A percentile compares a stretch with the other conserved stretches of the same genome.
Evolutionary conservation across 2,888 invertebrate species (phyloP).

Genomic region (Sipha maydis): DNA sequence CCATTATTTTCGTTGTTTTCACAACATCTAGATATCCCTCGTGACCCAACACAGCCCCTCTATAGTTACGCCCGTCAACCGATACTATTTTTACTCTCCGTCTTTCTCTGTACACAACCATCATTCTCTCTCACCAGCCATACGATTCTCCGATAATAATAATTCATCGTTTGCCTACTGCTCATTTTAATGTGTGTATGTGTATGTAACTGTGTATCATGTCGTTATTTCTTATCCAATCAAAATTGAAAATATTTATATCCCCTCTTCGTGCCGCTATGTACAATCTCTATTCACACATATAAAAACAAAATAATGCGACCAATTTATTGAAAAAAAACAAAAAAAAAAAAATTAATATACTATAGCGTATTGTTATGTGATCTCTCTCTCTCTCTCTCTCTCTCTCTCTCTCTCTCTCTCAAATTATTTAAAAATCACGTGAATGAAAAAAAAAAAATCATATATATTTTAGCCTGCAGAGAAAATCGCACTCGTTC

Average conservation of each 20-base stretch:
- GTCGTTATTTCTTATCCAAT: conserved; percentile 30
- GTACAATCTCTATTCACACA: neutral
- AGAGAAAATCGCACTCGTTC: conserved; percentile 21
- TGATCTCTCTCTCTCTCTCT: conserved; percentile 13
- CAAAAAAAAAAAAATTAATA: neutral
- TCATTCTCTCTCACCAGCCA: neutral
- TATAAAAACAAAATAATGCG: neutral
- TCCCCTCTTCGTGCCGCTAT: neutral
- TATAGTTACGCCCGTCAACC: neutral
- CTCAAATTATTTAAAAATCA: no score
- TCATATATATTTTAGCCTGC: conserved; percentile 33
- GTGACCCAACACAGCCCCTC: neutral
- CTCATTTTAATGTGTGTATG: neutral
- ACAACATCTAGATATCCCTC: neutral
- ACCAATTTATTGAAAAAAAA: conserved; percentile 32
- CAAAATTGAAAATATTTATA: conserved; percentile 8
- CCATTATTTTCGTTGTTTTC: neutral
- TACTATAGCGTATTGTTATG: neutral
- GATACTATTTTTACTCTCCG: neutral
- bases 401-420: neutral
- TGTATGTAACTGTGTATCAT: neutral
- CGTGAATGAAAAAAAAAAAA: no score
- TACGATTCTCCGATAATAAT: neutral
- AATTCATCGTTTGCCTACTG: neutral
- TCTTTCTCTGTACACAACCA: neutral